Base-by-base conservation (phyloP, 2,113 vertebrate species). In the Ceratotherium simum region DNA sequence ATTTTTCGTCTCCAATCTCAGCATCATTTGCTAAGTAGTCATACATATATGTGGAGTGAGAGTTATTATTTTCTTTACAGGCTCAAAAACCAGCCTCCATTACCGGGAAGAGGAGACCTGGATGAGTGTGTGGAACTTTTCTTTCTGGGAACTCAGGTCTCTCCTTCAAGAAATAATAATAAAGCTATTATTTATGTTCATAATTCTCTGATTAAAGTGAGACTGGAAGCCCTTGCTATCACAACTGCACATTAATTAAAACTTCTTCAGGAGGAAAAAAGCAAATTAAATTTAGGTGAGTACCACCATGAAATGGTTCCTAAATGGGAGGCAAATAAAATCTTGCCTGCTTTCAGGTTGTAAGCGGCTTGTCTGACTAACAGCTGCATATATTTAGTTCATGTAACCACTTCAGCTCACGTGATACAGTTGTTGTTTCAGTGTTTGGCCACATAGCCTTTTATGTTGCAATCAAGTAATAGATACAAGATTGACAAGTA, bases 401-500 rank as follows among this genome's bases (percentile, higher is more conserved):
- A 96, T 98, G 97, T 98, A 98, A 98, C 98, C 97, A 98, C 97
- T 98, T 98, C 67, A 96, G 97, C 98, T 98, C 97, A 97, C 98
- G 98, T 98, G 98, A 99, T 98, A 98, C 95, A 98, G 96, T 97
- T 98, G 98, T 99, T 99, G 98, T 98, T 98, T 99, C 98, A 98
- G 98, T 97, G 97, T 98, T 99, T 98, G 98, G 98, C 98, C 98
- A 98, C 99, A 98, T 98, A 98, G 95, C 97, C 95, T 99, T 99
- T 99, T 98, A 99, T 98, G 99, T 98, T 98, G 98, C 98, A 99
- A 98, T 99, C 98, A 98, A 98, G 98, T 98, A 98, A 98, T 98
- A 98, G 98, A 99, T 99, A 98, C 98, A 98, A 99, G 99, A 99
- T 99, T 99, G 99, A 99, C 99, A 99, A 99, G 99, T 99, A 99